Conservation (phyloP, 2,888 invertebrate genomes). For the Neoscelio sp. region DNA sequence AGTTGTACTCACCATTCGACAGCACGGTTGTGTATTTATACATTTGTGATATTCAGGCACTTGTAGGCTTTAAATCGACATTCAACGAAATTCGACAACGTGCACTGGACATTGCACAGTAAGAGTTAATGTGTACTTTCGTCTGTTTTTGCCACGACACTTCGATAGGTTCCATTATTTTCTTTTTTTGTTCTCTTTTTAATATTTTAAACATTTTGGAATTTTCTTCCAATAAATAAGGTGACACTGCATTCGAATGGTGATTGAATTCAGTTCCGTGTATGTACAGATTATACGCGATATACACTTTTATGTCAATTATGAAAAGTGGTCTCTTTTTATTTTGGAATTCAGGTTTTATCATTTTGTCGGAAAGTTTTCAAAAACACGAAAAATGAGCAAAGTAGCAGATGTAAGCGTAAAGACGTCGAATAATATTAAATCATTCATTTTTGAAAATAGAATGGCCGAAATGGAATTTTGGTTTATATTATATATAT, state of each 20-base stretch:
- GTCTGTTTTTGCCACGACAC: constrained; percentile 30
- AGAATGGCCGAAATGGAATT: too few relatives aligned
- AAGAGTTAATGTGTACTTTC: constrained; percentile 42
- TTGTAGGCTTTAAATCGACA: constrained; percentile 58
- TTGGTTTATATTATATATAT: too few relatives aligned
- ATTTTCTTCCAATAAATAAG: constrained; percentile 29
- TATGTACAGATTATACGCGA: constrained; percentile 5
- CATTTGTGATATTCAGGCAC: constrained; percentile 60
- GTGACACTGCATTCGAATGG: constrained; percentile 56
- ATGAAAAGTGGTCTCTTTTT: background rate
- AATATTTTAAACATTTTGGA: constrained; percentile 12
- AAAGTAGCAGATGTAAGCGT: too few relatives aligned
- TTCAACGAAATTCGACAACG: constrained; percentile 44
- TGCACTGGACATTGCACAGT: constrained; percentile 16
- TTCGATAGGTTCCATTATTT: constrained; percentile 8
- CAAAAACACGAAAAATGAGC: too few relatives aligned
- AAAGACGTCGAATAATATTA: too few relatives aligned
- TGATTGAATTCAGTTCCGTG: constrained; percentile 42
- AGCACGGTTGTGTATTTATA: constrained; percentile 50
- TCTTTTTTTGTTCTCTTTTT: constrained; percentile 4
- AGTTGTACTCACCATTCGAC: constrained; percentile 66
- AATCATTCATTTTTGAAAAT: too few relatives aligned
- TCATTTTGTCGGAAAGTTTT: too few relatives aligned
- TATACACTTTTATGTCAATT: background rate
- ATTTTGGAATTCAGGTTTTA: too few relatives aligned